Evolutionary conservation across 2,888 invertebrate species (phyloP).

Genomic region (Harpalus rufipes): DNA sequence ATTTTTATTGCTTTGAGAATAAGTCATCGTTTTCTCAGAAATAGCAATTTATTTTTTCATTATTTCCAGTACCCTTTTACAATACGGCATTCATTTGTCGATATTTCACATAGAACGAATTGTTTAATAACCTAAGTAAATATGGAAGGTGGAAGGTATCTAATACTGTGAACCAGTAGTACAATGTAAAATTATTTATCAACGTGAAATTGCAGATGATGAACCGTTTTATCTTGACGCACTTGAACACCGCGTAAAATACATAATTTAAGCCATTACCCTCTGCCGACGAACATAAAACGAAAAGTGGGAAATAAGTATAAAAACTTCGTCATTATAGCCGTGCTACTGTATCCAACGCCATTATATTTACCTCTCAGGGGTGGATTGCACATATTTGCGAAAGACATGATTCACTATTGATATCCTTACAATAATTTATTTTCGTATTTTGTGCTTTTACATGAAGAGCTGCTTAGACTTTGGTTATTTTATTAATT

Average conservation of each 20-base stretch:
- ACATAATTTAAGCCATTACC: constrained; percentile 67
- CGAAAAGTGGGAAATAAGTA: constrained; percentile 58
- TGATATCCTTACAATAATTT: neutral
- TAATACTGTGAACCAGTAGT: constrained; percentile 63
- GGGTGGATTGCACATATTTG: neutral
- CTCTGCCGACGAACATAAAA: constrained; percentile 50
- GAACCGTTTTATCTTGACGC: constrained; percentile 67
- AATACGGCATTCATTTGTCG: neutral
- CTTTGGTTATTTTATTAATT: no score
- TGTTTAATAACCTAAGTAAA: neutral
- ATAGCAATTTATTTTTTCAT: neutral
- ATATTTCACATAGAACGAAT: constrained; percentile 14
- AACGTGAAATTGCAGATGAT: constrained; percentile 66
- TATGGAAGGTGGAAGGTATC: constrained; percentile 6
- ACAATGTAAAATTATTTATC: constrained; percentile 66
- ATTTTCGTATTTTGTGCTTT: neutral
- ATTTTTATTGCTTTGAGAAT: neutral
- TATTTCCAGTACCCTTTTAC: neutral
- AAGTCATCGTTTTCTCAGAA: neutral
- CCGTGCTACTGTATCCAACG: constrained; percentile 65
- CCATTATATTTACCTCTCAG: constrained; percentile 57
- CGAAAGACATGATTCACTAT: neutral
- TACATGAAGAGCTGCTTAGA: no score
- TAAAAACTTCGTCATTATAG: constrained; percentile 65
- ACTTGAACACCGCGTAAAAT: constrained; percentile 65